Base-by-base conservation (phyloP, 2,797 vertebrate genomes). In the Mormyrus hasselquistii region DNA sequence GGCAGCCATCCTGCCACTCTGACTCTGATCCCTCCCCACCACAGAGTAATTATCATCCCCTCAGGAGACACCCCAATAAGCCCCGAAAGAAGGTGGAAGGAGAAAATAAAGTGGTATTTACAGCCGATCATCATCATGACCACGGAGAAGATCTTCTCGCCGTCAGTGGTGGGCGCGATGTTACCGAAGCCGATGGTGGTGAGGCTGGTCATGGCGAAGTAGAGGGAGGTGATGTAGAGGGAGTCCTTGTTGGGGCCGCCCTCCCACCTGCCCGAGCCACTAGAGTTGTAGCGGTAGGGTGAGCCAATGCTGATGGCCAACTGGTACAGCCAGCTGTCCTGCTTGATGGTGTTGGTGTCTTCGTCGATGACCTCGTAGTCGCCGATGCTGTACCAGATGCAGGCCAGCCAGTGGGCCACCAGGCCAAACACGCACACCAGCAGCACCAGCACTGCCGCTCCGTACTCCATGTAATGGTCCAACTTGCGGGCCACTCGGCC, bases 161-260 rank as follows among this genome's bases (percentile, higher is more conserved):
- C 96, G 92, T 98, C 97, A 0, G 97, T 98, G 93, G 97, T 98
- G 91, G 97, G 97, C 0, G 97, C 98, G 57, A 98, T 97, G 0
- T 98, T 98, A 73, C 97, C 97, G 0, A 98, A 98, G 89, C 97
- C 97, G 79, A 98, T 97, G 1, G 97, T 98, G 91, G 97, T 98
- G 91, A 98, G 94, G 89, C 97, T 98, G 94, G 97, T 98, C 92
- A 98, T 96, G 2, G 97, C 97, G 65, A 98, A 98, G 95, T 98
- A 98, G 86, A 98, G 95, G 9, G 97, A 97, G 3, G 97, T 98
- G 90, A 98, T 97, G 10, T 98, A 98, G 89, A 97, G 97, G 22
- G 97, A 98, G 92, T 97, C 93, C 90, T 97, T 95, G 0, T 97
- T 97, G 0, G 97, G 97, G 0, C 97, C 97, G 0, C 97, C 97